Evolutionary conservation across 2,888 invertebrate genomes (phyloP), one percentile per base, ranked within the genome.

Genomic region (Ephialtes manifestator): DNA sequence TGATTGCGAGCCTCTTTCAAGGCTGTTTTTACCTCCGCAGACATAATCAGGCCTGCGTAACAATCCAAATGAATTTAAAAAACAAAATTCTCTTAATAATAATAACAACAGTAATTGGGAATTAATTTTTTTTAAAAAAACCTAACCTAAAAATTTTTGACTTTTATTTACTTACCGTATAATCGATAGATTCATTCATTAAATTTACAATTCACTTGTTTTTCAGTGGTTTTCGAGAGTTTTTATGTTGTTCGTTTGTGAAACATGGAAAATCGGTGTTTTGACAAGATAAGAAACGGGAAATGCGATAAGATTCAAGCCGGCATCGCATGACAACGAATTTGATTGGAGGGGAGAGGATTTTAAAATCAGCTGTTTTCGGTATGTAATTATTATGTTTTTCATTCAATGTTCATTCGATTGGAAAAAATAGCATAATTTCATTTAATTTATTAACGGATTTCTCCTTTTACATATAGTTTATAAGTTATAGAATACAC

Each of bases 1-100:
- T 96, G 95, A 92, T 97, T 97, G 86, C 97, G 95, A 15, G 98
- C 98, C 92, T 97, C 97, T 94, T 98, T 98, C 75, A 98, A 93
- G 20, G 96, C 91, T 2, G 94, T 90, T 95, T 98, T 98, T 3
- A 96, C 93, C 92, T 97, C 97, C 90, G 96, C 96, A 8, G 95
- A 90, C 90, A 93, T 94, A 28, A 60, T 85, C 13, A 46, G 8
- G 11, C 20, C 58, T 74, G 46, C 43, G 43, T 60, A n/a, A 28
- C 24, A 58, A 58, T 0, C 24, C 31, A 35, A 28, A 10, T n/a
- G n/a, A n/a, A n/a, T n/a, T n/a, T 15, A 28, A 28, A 68, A 67
- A 58, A 71, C 13, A 39, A 20, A 24, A n/a, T 24, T 24, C 0
- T 20, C n/a, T 28, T 10, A 4, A 28, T 11, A 31, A 58, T 60